phyloP scores from a whole-genome alignment of 2,888 invertebrate species.

The Melieria omissa region DNA sequence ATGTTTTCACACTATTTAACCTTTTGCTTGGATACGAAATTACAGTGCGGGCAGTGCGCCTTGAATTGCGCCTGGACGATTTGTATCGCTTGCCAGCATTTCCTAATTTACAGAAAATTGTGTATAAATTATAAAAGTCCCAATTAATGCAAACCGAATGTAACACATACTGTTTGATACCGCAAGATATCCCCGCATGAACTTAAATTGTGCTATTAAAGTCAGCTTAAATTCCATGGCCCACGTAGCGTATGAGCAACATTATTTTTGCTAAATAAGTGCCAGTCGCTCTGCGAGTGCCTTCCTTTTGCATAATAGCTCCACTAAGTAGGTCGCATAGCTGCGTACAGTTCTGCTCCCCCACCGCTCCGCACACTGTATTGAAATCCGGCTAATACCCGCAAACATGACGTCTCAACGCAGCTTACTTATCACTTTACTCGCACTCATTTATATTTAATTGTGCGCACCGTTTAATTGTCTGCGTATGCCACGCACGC shows the following conservation, averaged over 20 bases:
- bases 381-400: neutral
- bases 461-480: constrained; percentile 2
- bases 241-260: constrained; percentile 10
- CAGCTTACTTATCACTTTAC: neutral
- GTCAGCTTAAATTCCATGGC: neutral
- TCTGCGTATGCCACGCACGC: constrained; percentile 2
- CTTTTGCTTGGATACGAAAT: no score
- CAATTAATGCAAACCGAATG: neutral
- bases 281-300: neutral
- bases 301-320: neutral
- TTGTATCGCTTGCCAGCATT: no score
- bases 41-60: no score
- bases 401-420: neutral
- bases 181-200: no score
- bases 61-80: no score
- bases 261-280: neutral
- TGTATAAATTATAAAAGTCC: no score
- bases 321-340: neutral
- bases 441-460: constrained; percentile 15
- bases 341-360: neutral
- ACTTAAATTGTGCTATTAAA: no score
- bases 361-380: neutral
- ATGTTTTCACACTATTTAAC: no score
- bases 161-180: neutral
- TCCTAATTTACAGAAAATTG: no score